phyloP scores from a whole-genome alignment of 2,113 vertebrate genomes.

The Peromyscus californicus region DNA sequence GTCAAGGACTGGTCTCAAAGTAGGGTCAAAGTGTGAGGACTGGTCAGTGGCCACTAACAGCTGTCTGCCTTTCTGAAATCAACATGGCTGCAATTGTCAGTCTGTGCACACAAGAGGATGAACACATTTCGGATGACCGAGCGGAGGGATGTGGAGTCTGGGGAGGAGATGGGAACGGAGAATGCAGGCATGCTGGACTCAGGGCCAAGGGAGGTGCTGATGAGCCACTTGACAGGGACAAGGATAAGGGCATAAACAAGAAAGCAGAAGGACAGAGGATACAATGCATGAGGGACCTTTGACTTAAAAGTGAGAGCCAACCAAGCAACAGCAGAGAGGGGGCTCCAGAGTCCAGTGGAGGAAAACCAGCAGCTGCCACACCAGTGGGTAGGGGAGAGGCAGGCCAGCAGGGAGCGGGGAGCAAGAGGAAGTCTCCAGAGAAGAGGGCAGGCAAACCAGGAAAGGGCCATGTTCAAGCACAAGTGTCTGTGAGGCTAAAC shows the following conservation, averaged over 20 bases:
- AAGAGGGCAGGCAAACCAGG: neutral
- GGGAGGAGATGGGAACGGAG: neutral
- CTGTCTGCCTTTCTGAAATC: neutral
- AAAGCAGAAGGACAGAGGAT: neutral
- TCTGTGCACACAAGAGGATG: neutral
- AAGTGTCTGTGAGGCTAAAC: neutral
- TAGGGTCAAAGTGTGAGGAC: neutral
- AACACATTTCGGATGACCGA: neutral
- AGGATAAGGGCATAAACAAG: neutral
- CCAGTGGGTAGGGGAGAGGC: accelerated
- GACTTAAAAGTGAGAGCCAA: neutral
- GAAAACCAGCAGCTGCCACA: neutral
- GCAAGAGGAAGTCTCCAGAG: neutral
- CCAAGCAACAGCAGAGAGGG: neutral
- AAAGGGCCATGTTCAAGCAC: accelerated
- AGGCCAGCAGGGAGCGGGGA: neutral
- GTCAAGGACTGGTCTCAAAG: too few species aligned
- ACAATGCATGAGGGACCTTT: neutral
- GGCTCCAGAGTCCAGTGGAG: neutral
- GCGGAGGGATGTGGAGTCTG: too few species aligned
- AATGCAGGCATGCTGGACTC: neutral
- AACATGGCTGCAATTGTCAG: neutral
- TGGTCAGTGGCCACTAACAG: too few species aligned
- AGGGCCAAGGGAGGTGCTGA: neutral
- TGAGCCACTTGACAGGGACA: neutral